Conservation (phyloP, 1,140 invertebrate species). For the Phymastichus coffea region DNA sequence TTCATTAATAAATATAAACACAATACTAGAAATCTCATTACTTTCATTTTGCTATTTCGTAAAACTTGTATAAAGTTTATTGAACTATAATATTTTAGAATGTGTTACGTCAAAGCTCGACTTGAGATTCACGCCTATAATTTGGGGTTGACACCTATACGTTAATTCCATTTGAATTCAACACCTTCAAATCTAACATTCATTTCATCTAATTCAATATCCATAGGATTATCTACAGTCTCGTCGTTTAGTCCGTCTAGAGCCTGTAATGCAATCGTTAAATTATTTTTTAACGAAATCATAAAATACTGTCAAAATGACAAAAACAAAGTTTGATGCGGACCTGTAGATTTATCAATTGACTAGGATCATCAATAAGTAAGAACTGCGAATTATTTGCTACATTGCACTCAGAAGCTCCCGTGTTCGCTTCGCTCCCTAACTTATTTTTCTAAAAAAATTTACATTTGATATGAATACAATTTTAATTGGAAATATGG, state of each 20-base stretch:
- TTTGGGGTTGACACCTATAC: conserved; percentile 14
- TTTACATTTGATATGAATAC: not conserved
- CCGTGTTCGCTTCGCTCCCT: conserved; percentile 24
- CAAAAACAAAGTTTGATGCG: not conserved
- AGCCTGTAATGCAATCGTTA: conserved; percentile 1
- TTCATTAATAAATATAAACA: conserved; percentile 9
- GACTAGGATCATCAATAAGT: conserved; percentile 44
- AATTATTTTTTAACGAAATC: not conserved
- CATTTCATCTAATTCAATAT: conserved; percentile 22
- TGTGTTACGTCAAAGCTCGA: conserved; percentile 17
- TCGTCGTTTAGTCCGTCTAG: conserved; percentile 4
- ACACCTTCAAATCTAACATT: conserved; percentile 20
- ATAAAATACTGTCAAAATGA: not conserved
- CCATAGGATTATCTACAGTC: conserved; percentile 10
- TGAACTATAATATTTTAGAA: conserved; percentile 12
- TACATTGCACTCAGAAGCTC: conserved; percentile 36
- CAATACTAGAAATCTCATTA: conserved; percentile 2
- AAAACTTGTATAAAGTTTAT: conserved; percentile 12
- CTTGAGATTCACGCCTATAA: not conserved
- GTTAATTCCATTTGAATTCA: conserved; percentile 27
- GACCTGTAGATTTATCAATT: conserved; percentile 47
- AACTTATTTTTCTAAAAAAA: not conserved
- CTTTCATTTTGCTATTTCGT: conserved; percentile 10
- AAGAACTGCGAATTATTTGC: conserved; percentile 48
- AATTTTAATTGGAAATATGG: not conserved